phyloP scores from a whole-genome alignment of 2,113 vertebrate species.

The Synodontis membranacea region DNA sequence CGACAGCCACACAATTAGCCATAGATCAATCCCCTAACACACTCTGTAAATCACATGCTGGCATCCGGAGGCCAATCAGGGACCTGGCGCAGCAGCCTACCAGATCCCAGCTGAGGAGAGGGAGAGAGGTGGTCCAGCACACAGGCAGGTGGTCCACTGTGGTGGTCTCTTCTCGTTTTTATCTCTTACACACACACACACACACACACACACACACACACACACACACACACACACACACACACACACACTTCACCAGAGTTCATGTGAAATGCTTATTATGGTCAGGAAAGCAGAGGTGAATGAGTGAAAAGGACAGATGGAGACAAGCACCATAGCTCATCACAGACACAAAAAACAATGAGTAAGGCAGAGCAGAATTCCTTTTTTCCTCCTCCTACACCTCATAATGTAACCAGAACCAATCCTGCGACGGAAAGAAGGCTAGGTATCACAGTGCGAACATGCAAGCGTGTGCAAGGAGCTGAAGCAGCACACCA shows the following conservation, averaged over 20 bases:
- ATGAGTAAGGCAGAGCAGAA: background rate
- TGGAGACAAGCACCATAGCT: conserved; percentile 4
- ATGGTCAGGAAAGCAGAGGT: background rate
- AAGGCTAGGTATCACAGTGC: conserved; percentile 22
- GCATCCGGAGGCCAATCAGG: conserved; percentile 53
- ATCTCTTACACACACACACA: conserved; percentile 23
- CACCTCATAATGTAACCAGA: conserved; percentile 21
- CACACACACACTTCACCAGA: conserved; percentile 1
- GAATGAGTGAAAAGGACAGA: conserved; percentile 19
- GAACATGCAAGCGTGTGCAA: conserved; percentile 23
- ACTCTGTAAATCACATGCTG: conserved; percentile 73
- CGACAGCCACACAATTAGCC: conserved; percentile 59
- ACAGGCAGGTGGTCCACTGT: conserved; percentile 75
- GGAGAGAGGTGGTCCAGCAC: conserved; percentile 63
- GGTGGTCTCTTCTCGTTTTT: conserved; percentile 66
- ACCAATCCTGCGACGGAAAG: background rate
- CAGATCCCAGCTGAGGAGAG: conserved; percentile 59
- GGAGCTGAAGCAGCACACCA: conserved; percentile 28
- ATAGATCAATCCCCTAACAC: conserved; percentile 71
- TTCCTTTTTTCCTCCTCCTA: conserved; percentile 9
- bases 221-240: conserved; percentile 33
- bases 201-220: conserved; percentile 22
- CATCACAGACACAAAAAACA: conserved; percentile 7
- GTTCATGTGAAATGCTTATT: conserved; percentile 2
- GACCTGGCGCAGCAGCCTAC: conserved; percentile 58